phyloP scores from a whole-genome alignment of 1,140 invertebrate species.

The Drosophila quadrilineata region DNA sequence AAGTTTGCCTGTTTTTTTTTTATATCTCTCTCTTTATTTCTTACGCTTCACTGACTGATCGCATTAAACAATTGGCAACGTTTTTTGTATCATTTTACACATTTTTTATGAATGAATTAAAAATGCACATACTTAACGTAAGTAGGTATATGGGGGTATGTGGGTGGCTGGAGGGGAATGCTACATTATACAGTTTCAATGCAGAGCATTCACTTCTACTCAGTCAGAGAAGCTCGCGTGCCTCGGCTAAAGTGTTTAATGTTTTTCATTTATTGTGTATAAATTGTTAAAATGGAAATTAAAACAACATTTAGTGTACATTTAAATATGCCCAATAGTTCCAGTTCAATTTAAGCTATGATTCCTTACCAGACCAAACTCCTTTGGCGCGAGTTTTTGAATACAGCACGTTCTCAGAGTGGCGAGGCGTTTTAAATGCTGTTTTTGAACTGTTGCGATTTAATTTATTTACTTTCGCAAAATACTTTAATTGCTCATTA shows the following conservation, averaged over 20 bases:
- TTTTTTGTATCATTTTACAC: slow-evolving; percentile 30
- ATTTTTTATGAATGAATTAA: slow-evolving; percentile 68
- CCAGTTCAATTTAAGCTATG: too few species aligned
- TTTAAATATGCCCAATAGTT: too few species aligned
- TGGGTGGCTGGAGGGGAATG: too few species aligned
- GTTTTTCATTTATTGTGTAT: background rate
- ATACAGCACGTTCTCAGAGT: too few species aligned
- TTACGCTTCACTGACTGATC: slow-evolving; percentile 22
- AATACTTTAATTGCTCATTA: background rate
- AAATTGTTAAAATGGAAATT: too few species aligned
- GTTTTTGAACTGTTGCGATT: background rate
- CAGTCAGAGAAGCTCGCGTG: slow-evolving; percentile 4
- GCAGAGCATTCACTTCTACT: slow-evolving; percentile 60
- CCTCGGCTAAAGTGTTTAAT: background rate
- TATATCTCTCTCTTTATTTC: too few species aligned
- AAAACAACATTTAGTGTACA: too few species aligned
- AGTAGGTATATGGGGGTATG: too few species aligned
- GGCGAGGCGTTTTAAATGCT: background rate
- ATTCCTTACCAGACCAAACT: too few species aligned
- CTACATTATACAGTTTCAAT: slow-evolving; percentile 16
- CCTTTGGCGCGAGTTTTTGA: too few species aligned
- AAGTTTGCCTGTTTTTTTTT: too few species aligned
- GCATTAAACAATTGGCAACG: slow-evolving; percentile 41
- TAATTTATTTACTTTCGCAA: background rate
- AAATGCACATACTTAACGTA: slow-evolving; percentile 31